Evolutionary conservation across 35 echinoderm and acorn worm species (phyloP), one percentile per base, ranked within the genome.

Genomic region (Apostichopus californicus): DNA sequence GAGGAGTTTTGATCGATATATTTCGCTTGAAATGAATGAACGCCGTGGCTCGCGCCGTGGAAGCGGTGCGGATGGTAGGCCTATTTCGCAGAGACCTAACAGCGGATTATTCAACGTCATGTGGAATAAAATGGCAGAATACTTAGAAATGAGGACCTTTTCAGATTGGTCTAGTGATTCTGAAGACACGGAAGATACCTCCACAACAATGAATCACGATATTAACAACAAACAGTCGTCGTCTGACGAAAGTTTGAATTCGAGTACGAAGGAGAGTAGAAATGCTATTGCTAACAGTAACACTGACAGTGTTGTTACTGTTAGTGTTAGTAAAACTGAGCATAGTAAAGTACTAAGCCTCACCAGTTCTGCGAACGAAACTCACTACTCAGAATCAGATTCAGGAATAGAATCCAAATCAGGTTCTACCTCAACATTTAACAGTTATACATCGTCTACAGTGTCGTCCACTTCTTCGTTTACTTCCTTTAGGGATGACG

Each of bases 131-230:
- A 93, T 95, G 92, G 56, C 94, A 15, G 94, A 95, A 86, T 95
- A 93, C 83, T 93, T 95, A 46, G 94, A 95, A 78, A 95, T 95
- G 94, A 92, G 92, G 57, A 93, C 94, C 17, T 71, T 95, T 18
- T 13, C 73, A 2, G 63, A 95, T 78, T 88, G 75, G 64, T 83
- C 89, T 24, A 54, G 53, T 71, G 87, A 90, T 13, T 64, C n/a
- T 18, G 60, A 55, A 6, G 93, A 90, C 18, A 55, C 63, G 15
- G 80, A 95, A 15, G 68, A 57, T 6, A 54, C 92, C 12, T 55
- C 61, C 34, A 54, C 79, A 53, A 22, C 14, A 14, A 8, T 88
- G 34, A 72, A 56, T 91, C 77, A 64, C 18, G 84, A 82, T 14
- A 63, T 86, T 55, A 53, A 13, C 17, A 75, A 75, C 18, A 52